Base-by-base conservation (phyloP, 2,888 invertebrate genomes). In the Xylophagus ater region DNA sequence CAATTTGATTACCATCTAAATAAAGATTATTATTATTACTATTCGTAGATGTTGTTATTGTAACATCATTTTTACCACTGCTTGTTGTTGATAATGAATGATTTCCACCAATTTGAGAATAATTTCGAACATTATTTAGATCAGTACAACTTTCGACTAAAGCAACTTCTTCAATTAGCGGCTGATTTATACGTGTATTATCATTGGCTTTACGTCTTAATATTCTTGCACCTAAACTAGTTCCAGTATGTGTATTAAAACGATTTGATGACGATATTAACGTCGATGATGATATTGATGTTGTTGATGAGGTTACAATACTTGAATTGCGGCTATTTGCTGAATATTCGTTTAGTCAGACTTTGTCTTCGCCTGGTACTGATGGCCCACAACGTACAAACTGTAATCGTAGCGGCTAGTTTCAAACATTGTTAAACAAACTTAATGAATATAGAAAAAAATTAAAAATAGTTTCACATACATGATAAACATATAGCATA, bases 321-420 rank as follows among this genome's bases (percentile, higher is more conserved):
- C 59, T 56, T 42, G 60, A 62, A 39, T 58, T 58, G 39, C 60
- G 59, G 37, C 62, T 12, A 2, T 29, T 51, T 44, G 54, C 31
- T 48, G 59, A 54, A 51, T 58, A 40, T 30, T 72, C 70, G 51
- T 73, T 72, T 70, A 80, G 81, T 83, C 83, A 84, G 72, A 84
- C 83, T 66, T 82, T 83, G 62, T 84, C 83, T 68, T 83, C 84
- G 53, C 76, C 80, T 51, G 75, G 71, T 57, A 74, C 54, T 71
- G 74, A 62, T 68, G 76, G 62, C 72, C 78, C 59, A 68, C 78
- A 81, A 57, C 84, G 76, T 58, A 85, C 81, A 68, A 83, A 84
- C 85, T 85, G 76, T 59, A 77, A 65, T 57, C 59, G 60, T 51
- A 60, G 59, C 55, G 60, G 60, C 59, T 61, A 56, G 54, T 45